phyloP scores from a whole-genome alignment of 2,888 invertebrate species.

The Heliconius charithonia region DNA sequence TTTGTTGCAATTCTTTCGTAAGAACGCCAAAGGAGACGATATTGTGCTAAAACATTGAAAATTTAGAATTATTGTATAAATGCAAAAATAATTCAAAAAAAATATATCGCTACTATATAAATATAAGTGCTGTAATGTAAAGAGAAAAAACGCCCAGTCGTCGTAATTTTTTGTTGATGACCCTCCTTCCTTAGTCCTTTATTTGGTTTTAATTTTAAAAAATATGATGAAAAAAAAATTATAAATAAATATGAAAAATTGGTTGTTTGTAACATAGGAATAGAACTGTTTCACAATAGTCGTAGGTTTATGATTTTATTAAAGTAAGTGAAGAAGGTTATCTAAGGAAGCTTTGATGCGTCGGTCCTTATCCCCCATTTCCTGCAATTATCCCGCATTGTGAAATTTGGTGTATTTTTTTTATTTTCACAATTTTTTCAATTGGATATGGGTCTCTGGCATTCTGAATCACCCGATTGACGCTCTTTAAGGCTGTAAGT shows the following conservation, averaged over 20 bases:
- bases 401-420: constrained; percentile 58
- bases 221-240: constrained; percentile 40
- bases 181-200: not conserved
- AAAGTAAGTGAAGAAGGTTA: constrained; percentile 64
- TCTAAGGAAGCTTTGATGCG: constrained; percentile 66
- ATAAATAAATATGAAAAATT: constrained; percentile 53
- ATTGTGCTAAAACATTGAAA: constrained; percentile 61
- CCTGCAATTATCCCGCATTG: constrained; percentile 33
- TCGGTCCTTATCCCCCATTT: constrained; percentile 40
- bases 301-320: constrained; percentile 54
- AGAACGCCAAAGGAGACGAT: constrained; percentile 79
- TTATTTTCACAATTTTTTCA: constrained; percentile 51
- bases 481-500: constrained; percentile 78
- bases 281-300: constrained; percentile 56
- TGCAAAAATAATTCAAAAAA: constrained; percentile 73
- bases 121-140: constrained; percentile 61
- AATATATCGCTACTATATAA: constrained; percentile 62
- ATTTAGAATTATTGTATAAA: constrained; percentile 72
- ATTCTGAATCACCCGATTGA: constrained; percentile 50
- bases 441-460: constrained; percentile 40
- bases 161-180: constrained; percentile 40
- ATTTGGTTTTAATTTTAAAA: constrained; percentile 44
- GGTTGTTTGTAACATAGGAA: constrained; percentile 75
- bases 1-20: constrained; percentile 77
- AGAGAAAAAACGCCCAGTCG: constrained; percentile 42